phyloP scores from a whole-genome alignment of 2,888 invertebrate species.

The Amphipoea oculea region DNA sequence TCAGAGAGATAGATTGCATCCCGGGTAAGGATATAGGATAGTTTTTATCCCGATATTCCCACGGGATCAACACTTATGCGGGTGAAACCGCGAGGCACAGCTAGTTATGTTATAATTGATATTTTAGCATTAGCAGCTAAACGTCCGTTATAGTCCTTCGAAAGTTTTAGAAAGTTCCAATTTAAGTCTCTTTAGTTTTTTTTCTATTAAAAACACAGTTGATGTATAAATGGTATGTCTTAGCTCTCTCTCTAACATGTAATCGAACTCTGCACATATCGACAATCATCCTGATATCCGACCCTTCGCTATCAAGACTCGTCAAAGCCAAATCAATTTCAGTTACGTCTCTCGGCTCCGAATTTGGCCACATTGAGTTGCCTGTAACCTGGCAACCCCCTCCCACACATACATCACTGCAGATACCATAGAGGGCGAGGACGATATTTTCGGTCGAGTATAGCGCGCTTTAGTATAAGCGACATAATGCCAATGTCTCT shows the following conservation, averaged over 20 bases:
- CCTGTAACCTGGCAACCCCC: conserved; percentile 39
- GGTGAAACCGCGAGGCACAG: too few species aligned
- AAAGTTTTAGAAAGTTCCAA: not conserved
- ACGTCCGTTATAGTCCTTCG: not conserved
- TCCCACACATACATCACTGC: conserved; percentile 41
- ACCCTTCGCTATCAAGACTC: not conserved
- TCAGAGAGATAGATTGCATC: too few species aligned
- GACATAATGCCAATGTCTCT: not conserved
- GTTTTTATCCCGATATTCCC: too few species aligned
- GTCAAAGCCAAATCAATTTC: conserved; percentile 41
- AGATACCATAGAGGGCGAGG: conserved; percentile 45
- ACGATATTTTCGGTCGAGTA: conserved; percentile 47
- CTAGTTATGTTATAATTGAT: not conserved
- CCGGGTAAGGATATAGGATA: too few species aligned
- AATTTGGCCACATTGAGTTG: conserved; percentile 17
- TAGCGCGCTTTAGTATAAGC: not conserved
- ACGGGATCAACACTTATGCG: too few species aligned
- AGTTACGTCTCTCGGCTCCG: conserved; percentile 12
- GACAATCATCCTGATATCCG: too few species aligned
- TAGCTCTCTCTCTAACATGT: not conserved
- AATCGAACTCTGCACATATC: not conserved
- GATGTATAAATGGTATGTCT: not conserved
- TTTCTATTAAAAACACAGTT: not conserved
- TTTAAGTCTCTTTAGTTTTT: not conserved
- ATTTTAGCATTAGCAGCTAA: too few species aligned